These are phyloP conservation scores for Didymodactylos carnosus DNA, from an alignment of 2,888 invertebrate genomes.

Conservation along the genomic window DNA sequence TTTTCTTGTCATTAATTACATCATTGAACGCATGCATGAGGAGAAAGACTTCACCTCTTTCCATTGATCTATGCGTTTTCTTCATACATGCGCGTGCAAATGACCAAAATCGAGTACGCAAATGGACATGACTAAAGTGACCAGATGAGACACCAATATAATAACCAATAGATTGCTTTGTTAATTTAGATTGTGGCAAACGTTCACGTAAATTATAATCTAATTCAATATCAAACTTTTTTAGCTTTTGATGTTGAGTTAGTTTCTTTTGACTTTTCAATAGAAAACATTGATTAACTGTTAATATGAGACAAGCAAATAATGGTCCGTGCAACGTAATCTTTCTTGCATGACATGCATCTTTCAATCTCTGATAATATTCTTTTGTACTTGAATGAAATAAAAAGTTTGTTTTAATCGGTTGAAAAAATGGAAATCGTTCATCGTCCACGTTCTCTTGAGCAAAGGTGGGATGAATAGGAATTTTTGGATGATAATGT, in stretches of 20 bases:
- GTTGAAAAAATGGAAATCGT: not conserved
- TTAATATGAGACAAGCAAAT: not conserved
- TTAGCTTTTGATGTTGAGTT: not conserved
- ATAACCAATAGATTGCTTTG: not conserved
- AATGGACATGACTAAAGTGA: not conserved
- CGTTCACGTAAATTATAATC: not conserved
- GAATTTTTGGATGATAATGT: not conserved
- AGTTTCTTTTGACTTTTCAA: not conserved
- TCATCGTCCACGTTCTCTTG: not conserved
- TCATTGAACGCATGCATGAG: not conserved
- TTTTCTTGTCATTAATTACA: not conserved
- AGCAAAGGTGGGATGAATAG: not conserved
- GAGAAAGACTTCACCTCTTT: not conserved
- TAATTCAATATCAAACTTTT: not conserved
- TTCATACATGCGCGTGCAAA: not conserved
- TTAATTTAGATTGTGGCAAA: not conserved
- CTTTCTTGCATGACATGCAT: not conserved
- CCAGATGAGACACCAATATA: not conserved
- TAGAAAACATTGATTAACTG: not conserved
- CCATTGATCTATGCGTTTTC: not conserved
- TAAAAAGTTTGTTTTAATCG: not conserved
- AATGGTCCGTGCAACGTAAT: not conserved
- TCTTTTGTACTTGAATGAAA: not conserved
- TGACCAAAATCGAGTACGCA: not conserved
- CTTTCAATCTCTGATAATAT: not conserved